Evolutionary conservation across 2,888 invertebrate species (phyloP), one percentile per base, ranked within the genome.

Genomic region (Metalampra italica): DNA sequence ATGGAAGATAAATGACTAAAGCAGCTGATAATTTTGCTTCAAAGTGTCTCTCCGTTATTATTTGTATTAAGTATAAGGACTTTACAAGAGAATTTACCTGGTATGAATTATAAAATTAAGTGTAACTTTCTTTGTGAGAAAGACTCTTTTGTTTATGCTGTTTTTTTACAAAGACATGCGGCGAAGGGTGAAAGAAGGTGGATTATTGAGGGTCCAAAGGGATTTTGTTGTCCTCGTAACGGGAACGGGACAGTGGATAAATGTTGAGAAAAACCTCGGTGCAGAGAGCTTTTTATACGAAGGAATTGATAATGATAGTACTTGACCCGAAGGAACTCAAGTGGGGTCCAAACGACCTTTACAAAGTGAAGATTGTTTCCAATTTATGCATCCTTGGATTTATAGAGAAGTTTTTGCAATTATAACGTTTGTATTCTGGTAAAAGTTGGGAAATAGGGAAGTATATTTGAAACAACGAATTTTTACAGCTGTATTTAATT

Each of bases 291-390:
- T 76, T 71, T 75, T 67, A 62, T 59, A 52, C 47, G 64, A 60
- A 66, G 69, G 67, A 68, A 68, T 68, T 66, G 67, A 69, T 78
- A 78, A 78, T 74, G 74, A 74, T 71, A 67, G 61, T 67, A 59
- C 75, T 75, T 64, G 69, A 77, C 65, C 63, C 68, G 59, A 56
- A 54, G 60, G 51, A 47, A 54, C 62, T 71, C 62, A 55, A 75
- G 73, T 63, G 64, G 34, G 59, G 59, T 57, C 61, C 58, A 59
- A 56, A 66, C 65, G 55, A 48, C 52, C 54, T 54, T 53, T 44
- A 45, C 40, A 46, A 54, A 47, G 51, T 62, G 53, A 60, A 40
- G 15, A 22, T 40, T 8, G 7, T 22, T 40, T 15, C 9, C 15
- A 22, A 22, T 32, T 9, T 32, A 40, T 40, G 22, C 12, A 12